These are phyloP conservation scores for Dermochelys coriacea DNA, from an alignment of 2,797 vertebrate species.

Conservation along the genomic window DNA sequence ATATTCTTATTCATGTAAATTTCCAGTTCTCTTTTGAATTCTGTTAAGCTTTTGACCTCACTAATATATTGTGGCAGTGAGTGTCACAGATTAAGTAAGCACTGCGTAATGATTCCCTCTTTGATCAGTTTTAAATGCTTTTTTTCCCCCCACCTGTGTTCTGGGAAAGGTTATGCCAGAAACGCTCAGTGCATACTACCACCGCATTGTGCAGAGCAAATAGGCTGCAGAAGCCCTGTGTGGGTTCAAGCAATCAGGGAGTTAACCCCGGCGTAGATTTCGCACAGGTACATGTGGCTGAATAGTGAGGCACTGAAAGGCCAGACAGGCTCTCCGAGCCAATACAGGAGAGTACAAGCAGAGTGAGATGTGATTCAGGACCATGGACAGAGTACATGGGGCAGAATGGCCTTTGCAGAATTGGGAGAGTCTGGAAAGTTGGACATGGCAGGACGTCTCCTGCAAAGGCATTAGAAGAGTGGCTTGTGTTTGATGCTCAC, in stretches of 20 bases:
- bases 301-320: background rate
- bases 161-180: background rate
- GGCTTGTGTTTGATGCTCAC: background rate
- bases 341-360: background rate
- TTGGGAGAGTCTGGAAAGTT: background rate
- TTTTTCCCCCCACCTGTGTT: background rate
- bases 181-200: accelerated
- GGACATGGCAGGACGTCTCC: background rate
- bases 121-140: background rate
- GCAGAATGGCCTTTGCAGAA: background rate
- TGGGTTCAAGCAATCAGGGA: background rate
- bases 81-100: background rate
- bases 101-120: background rate
- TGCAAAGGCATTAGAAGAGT: background rate
- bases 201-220: background rate
- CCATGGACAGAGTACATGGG: background rate
- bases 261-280: background rate
- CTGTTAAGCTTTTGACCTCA: background rate
- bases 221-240: background rate
- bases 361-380: background rate
- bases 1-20: background rate
- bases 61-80: background rate
- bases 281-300: background rate
- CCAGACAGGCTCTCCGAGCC: background rate
- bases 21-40: background rate